Evolutionary conservation across 2,113 vertebrate species (phyloP).

Genomic region (Rhinogobius similis): DNA sequence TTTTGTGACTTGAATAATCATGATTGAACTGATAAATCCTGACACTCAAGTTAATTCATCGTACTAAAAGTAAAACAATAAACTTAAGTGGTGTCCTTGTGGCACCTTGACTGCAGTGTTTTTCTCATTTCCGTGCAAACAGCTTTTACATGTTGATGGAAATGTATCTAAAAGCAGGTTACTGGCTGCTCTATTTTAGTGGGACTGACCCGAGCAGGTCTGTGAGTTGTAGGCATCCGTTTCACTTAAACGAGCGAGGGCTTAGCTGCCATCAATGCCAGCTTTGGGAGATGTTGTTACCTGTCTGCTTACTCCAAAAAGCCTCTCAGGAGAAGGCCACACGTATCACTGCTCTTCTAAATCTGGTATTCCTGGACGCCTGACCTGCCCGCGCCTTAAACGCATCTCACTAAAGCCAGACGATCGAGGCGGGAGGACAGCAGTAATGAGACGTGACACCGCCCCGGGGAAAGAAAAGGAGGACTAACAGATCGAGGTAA

Average conservation of each 20-base stretch:
- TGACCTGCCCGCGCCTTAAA: slow-evolving; percentile 65
- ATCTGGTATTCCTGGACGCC: slow-evolving; percentile 47
- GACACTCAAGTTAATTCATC: too few species aligned
- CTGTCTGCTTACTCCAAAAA: slow-evolving; percentile 55
- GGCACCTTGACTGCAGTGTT: background rate
- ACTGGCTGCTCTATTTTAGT: background rate
- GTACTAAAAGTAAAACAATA: too few species aligned
- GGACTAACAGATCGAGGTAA: slow-evolving; percentile 67
- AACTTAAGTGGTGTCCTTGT: background rate
- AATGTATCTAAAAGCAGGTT: background rate
- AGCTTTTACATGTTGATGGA: background rate
- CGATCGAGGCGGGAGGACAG: slow-evolving; percentile 49
- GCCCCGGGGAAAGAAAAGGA: slow-evolving; percentile 53
- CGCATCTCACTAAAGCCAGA: slow-evolving; percentile 61
- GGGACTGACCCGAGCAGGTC: slow-evolving; percentile 1
- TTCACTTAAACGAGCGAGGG: slow-evolving; percentile 65
- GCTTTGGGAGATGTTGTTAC: slow-evolving; percentile 64
- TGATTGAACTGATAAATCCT: too few species aligned
- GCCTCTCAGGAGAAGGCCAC: slow-evolving; percentile 43
- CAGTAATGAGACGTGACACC: slow-evolving; percentile 73
- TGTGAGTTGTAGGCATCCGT: slow-evolving; percentile 29
- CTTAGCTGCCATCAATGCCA: slow-evolving; percentile 57
- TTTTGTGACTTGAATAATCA: too few species aligned
- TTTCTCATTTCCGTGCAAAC: background rate
- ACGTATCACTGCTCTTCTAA: slow-evolving; percentile 60